Evolutionary conservation across 1,140 invertebrate species (phyloP).

Genomic region (Geopemphigus sp.): DNA sequence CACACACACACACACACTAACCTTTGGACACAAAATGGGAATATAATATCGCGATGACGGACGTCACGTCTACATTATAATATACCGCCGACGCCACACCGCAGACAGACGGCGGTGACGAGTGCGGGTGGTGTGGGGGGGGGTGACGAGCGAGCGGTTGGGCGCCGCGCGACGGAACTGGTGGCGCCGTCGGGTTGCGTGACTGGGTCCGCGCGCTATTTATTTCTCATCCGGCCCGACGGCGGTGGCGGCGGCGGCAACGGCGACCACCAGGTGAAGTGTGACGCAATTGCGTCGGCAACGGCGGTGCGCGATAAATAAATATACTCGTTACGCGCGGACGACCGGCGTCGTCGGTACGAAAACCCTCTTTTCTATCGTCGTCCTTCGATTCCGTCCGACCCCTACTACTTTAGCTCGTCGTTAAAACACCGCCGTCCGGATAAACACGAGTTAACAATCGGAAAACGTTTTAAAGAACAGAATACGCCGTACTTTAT

Average conservation of each 20-base stretch:
- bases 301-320: too few species aligned
- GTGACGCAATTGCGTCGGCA: constrained; percentile 38
- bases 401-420: too few species aligned
- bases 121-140: constrained; percentile 38
- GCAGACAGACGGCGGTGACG: not conserved
- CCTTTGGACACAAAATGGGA: constrained; percentile 10
- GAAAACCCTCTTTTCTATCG: too few species aligned
- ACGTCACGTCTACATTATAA: constrained; percentile 38
- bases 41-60: constrained; percentile 16
- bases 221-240: constrained; percentile 51
- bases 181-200: constrained; percentile 54
- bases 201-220: constrained; percentile 53
- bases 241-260: constrained; percentile 11
- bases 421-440: too few species aligned
- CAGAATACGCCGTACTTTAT: too few species aligned
- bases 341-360: not conserved
- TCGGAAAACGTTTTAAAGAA: too few species aligned
- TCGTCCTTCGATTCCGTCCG: too few species aligned
- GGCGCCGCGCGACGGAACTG: constrained; percentile 54
- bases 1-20: too few species aligned
- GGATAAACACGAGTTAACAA: too few species aligned
- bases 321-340: not conserved
- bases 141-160: constrained; percentile 53
- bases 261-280: constrained; percentile 30
- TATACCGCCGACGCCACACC: constrained; percentile 12